phyloP scores from a whole-genome alignment of 2,797 vertebrate genomes.

The Buceros bicornis region DNA sequence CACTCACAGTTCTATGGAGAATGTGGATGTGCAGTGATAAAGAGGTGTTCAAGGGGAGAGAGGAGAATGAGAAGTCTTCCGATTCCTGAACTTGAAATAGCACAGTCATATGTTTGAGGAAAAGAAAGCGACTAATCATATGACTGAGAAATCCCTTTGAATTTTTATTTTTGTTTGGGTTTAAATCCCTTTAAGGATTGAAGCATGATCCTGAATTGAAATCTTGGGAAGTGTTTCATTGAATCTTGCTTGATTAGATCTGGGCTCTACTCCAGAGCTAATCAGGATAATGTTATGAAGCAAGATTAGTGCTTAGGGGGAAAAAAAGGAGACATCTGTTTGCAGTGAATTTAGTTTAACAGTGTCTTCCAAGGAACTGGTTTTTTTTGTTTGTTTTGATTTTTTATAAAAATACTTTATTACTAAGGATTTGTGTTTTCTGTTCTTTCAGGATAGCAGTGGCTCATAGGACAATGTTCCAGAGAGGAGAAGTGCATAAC shows the following conservation, averaged over 20 bases:
- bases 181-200: neutral
- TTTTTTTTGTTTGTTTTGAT: neutral
- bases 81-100: neutral
- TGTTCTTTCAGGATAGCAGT: constrained; percentile 90
- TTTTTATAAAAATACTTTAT: neutral
- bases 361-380: neutral
- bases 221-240: neutral
- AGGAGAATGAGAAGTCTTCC: neutral
- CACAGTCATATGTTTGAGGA: neutral
- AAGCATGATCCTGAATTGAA: neutral
- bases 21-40: neutral
- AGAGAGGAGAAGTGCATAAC: constrained; percentile 94
- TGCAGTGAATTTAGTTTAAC: neutral
- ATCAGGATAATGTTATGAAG: constrained; percentile 28
- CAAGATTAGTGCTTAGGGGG: neutral
- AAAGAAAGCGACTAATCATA: neutral
- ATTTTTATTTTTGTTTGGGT: neutral
- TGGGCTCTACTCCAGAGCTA: constrained; percentile 18
- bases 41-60: neutral
- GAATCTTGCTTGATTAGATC: constrained; percentile 20
- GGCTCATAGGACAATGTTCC: constrained; percentile 95
- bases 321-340: neutral
- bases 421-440: constrained; percentile 36
- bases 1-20: neutral
- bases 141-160: neutral